Evolutionary conservation across 2,888 invertebrate genomes (phyloP), one percentile per base, ranked within the genome.

Genomic region (Brachyptera putata): DNA sequence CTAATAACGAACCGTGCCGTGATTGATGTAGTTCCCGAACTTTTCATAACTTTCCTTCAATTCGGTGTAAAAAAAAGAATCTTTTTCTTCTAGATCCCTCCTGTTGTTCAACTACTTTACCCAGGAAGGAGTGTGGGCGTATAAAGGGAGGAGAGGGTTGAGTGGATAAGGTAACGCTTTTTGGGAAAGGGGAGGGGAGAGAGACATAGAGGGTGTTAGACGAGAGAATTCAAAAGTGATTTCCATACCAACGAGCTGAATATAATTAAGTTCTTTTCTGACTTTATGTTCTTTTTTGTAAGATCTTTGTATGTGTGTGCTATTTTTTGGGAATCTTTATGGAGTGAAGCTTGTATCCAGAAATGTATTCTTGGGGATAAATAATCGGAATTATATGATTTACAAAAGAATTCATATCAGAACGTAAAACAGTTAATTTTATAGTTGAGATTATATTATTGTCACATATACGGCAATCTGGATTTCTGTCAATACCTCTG

Each of bases 251-350:
- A 37, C 39, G 39, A 37, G 16, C 39, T 3, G 39, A 11, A 37
- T 37, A n/a, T 11, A 37, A 37, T 37, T 37, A 37, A 37, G 39
- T 37, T 11, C 39, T 14, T 14, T 37, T 37, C 39, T 16, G 3
- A 14, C 39, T n/a, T n/a, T n/a, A n/a, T 37, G 39, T 37, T 37
- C 39, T 37, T 37, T 37, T 37, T n/a, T n/a, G n/a, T n/a, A n/a
- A n/a, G n/a, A n/a, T n/a, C n/a, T n/a, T n/a, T n/a, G n/a, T n/a
- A n/a, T n/a, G n/a, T n/a, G n/a, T n/a, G n/a, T n/a, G n/a, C n/a
- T n/a, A n/a, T n/a, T n/a, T n/a, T n/a, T n/a, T n/a, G n/a, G n/a
- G n/a, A n/a, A n/a, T n/a, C n/a, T n/a, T n/a, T n/a, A n/a, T n/a
- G n/a, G n/a, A n/a, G n/a, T n/a, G n/a, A n/a, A n/a, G n/a, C n/a